Evolutionary conservation across 2,888 invertebrate genomes (phyloP).

Genomic region (Hecatera dysodea): DNA sequence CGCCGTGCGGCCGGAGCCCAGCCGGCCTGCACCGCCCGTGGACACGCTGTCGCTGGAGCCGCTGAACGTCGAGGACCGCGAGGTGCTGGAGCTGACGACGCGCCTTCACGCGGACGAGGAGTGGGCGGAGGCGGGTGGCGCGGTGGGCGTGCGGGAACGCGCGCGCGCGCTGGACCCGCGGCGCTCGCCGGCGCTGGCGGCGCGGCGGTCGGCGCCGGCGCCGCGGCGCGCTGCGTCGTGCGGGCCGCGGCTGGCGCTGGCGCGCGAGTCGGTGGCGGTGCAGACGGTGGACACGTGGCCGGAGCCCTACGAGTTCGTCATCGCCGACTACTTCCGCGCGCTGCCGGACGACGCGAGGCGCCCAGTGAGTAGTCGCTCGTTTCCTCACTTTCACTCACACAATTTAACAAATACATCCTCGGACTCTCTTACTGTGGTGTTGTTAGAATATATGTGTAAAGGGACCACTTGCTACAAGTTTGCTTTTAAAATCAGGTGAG

Average conservation of each 20-base stretch:
- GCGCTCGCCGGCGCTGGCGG: constrained; percentile 47
- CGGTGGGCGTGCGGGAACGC: constrained; percentile 53
- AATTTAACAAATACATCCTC: too few relatives aligned
- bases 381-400: too few relatives aligned
- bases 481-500: too few relatives aligned
- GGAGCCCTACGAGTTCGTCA: constrained; percentile 94
- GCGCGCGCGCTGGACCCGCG: constrained; percentile 59
- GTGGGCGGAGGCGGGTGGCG: constrained; percentile 58
- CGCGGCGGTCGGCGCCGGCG: constrained; percentile 44
- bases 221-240: constrained; percentile 66
- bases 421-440: too few relatives aligned
- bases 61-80: constrained; percentile 74
- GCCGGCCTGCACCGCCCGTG: constrained; percentile 74
- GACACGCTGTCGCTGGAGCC: constrained; percentile 65
- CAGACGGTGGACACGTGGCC: constrained; percentile 94
- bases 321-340: constrained; percentile 92
- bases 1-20: constrained; percentile 71
- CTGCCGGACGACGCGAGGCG: constrained; percentile 75
- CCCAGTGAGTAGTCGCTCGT: constrained; percentile 67
- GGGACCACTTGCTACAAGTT: too few relatives aligned
- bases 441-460: too few relatives aligned
- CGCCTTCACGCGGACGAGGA: constrained; percentile 72
- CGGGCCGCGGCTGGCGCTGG: constrained; percentile 52
- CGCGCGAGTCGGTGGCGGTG: constrained; percentile 69
- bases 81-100: constrained; percentile 88